A percentile compares a stretch with the other conserved stretches of the same genome.
phyloP scores from a whole-genome alignment of 2,113 vertebrate genomes.

The Apteryx mantelli region DNA sequence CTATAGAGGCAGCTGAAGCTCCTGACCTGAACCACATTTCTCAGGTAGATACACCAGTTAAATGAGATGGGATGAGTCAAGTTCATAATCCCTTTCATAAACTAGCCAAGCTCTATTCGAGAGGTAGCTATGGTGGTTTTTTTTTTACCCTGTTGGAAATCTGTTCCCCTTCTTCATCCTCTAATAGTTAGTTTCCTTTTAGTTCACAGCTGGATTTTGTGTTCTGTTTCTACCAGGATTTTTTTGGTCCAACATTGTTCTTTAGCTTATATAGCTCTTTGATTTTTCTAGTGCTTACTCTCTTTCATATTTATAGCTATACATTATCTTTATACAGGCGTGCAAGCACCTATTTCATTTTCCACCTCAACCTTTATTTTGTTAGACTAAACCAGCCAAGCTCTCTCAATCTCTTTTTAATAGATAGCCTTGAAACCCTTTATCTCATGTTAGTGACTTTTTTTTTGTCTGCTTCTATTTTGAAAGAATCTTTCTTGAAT shows the following conservation, averaged over 20 bases:
- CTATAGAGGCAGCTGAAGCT: background rate
- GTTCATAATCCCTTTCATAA: background rate
- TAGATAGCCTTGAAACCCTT: background rate
- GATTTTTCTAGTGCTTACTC: background rate
- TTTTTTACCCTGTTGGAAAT: background rate
- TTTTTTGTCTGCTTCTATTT: background rate
- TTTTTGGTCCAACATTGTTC: background rate
- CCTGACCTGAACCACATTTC: slow-evolving; percentile 11
- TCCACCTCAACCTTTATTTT: background rate
- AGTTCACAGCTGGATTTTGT: background rate
- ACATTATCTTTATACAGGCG: background rate
- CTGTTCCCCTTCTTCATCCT: background rate
- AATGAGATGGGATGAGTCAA: background rate
- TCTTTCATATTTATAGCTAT: background rate
- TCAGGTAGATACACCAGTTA: background rate
- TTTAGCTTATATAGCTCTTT: background rate
- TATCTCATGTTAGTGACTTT: background rate
- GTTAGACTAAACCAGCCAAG: background rate
- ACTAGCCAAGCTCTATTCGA: background rate
- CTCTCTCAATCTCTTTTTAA: background rate
- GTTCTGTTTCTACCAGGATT: background rate
- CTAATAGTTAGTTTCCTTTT: background rate
- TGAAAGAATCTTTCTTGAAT: background rate
- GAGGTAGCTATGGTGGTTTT: background rate
- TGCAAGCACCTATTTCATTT: slow-evolving; percentile 2